Conservation (phyloP, 2,888 invertebrate genomes). For the Synergus laeviventris region DNA sequence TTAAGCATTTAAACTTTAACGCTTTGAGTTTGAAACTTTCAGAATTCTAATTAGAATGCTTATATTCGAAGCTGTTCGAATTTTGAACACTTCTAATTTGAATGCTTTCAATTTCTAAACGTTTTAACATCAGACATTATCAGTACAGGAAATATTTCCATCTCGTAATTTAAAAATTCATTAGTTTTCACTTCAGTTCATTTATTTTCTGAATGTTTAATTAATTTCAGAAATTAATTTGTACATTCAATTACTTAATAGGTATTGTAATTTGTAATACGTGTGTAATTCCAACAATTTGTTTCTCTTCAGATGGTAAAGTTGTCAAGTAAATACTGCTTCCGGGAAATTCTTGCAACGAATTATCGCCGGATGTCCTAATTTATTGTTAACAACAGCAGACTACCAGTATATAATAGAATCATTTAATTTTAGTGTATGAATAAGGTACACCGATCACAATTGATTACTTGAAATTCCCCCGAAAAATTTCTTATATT, state of each 20-base stretch:
- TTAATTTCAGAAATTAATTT: not conserved
- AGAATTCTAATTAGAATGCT: not conserved
- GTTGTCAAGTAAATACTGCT: not conserved
- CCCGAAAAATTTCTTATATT: constrained; percentile 57
- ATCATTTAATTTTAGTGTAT: constrained; percentile 52
- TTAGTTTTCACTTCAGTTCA: no score
- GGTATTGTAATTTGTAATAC: not conserved
- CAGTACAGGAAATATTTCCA: not conserved
- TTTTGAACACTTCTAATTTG: not conserved
- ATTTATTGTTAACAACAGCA: constrained; percentile 71
- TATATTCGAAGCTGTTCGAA: not conserved
- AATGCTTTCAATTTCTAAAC: not conserved
- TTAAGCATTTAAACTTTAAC: not conserved
- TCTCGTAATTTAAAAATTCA: not conserved
- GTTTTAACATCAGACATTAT: not conserved
- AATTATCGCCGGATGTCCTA: constrained; percentile 44
- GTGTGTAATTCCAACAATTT: constrained; percentile 5
- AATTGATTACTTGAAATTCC: constrained; percentile 57
- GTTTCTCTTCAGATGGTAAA: not conserved
- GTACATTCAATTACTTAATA: not conserved
- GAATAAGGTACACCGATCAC: constrained; percentile 68
- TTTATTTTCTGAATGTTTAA: not conserved
- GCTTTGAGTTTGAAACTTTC: not conserved
- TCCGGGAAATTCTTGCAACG: not conserved
- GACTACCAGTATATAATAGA: constrained; percentile 64